Evolutionary conservation across 1,140 invertebrate species (phyloP).

Genomic region (Brachionus angularis): DNA sequence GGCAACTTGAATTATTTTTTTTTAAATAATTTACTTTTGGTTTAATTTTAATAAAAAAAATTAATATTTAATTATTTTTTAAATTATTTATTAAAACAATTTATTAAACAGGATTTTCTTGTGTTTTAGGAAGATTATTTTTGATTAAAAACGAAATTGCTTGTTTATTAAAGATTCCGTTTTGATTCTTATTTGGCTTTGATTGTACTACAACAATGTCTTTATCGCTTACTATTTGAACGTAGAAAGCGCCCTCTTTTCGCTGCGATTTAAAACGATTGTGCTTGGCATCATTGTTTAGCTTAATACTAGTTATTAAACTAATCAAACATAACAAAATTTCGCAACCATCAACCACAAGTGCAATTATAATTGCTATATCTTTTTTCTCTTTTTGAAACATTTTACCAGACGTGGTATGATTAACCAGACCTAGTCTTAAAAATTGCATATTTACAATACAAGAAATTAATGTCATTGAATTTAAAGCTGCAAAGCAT

Average conservation of each 20-base stretch:
- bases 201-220: slow-evolving; percentile 46
- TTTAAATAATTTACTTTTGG: too few species aligned
- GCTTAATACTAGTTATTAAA: slow-evolving; percentile 52
- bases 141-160: slow-evolving; percentile 17
- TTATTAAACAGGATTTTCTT: not conserved
- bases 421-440: slow-evolving; percentile 57
- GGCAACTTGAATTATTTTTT: too few species aligned
- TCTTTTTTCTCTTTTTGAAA: slow-evolving; percentile 57
- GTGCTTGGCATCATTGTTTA: slow-evolving; percentile 56
- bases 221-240: slow-evolving; percentile 54
- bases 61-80: too few species aligned
- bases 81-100: too few species aligned
- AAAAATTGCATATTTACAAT: slow-evolving; percentile 59
- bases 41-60: too few species aligned
- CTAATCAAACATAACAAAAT: slow-evolving; percentile 55
- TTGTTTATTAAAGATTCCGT: slow-evolving; percentile 11
- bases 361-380: slow-evolving; percentile 54
- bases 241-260: slow-evolving; percentile 57
- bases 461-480: slow-evolving; percentile 57
- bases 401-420: slow-evolving; percentile 58
- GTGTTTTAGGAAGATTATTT: slow-evolving; percentile 20
- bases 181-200: slow-evolving; percentile 36
- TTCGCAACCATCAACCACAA: slow-evolving; percentile 53
- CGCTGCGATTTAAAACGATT: slow-evolving; percentile 52
- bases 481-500: slow-evolving; percentile 58